Conservation (phyloP, 2,797 vertebrate species). For the Myotis myotis region DNA sequence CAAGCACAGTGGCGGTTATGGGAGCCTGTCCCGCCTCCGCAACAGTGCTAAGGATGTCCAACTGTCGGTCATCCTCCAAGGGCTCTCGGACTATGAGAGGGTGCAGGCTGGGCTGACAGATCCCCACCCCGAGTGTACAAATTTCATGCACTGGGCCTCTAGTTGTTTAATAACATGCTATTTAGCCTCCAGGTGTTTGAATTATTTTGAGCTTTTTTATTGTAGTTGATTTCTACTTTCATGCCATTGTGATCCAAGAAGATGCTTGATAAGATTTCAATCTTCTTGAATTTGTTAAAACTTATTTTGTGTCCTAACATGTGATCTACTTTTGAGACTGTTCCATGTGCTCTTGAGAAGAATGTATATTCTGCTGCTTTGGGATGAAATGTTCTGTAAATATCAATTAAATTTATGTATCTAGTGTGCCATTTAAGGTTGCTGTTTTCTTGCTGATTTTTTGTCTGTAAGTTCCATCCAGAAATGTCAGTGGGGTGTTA, state of each 20-base stretch:
- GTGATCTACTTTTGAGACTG: neutral
- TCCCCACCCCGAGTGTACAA: rapidly evolving
- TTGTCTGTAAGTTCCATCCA: neutral
- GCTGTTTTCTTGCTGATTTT: neutral
- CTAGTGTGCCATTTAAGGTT: neutral
- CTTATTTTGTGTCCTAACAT: neutral
- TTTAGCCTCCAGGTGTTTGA: neutral
- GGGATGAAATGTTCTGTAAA: neutral
- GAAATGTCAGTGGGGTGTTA: neutral
- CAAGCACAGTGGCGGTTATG: too few species aligned
- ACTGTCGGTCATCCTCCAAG: too few species aligned
- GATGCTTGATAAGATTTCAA: neutral
- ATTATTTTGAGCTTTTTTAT: neutral
- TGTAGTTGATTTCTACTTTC: neutral
- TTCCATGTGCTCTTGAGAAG: neutral
- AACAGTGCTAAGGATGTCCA: too few species aligned
- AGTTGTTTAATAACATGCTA: neutral
- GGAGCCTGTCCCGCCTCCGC: too few species aligned
- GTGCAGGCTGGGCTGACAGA: too few species aligned
- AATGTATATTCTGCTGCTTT: neutral
- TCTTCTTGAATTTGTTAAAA: neutral
- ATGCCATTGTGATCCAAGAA: neutral
- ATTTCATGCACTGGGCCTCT: too few species aligned
- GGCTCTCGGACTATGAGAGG: too few species aligned
- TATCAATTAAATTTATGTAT: neutral